Base-by-base conservation (phyloP, 2,888 invertebrate genomes). In the Stenodema calcarata region DNA sequence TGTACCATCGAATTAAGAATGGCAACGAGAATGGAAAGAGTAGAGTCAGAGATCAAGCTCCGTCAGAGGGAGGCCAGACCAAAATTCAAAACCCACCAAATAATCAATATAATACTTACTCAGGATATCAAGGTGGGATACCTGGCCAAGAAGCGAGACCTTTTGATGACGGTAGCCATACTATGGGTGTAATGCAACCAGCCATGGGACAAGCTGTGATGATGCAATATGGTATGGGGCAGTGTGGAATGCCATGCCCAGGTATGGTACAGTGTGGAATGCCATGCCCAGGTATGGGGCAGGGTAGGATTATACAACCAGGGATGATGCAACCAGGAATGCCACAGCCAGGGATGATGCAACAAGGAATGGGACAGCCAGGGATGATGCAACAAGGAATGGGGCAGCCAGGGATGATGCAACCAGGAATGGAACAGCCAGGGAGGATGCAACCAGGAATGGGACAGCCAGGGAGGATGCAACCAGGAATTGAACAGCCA, bases 1-100 rank as follows among this genome's bases (percentile, higher is more conserved):
- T 86, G 18, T 87, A 86, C 47, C 87, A 81, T 16, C 86, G 86
- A 42, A 44, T 79, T 69, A 69, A 73, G 4, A 50, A 50, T n/a
- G 50, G n/a, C 1, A n/a, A 16, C 12, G 11, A 0, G 0, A 18
- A n/a, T 62, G 23, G 23, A 23, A 62, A 62, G 27, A 23, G 4
- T 18, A 62, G 23, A 27, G 27, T 23, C 23, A 9, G 23, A 9
- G 62, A 62, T 27, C n/a, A 62, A 62, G 62, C 23, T 9, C 62
- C 62, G 2, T 54, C 54, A 23, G 30, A 75, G 11, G 18, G n/a
- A n/a, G 35, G 27, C 30, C 41, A 75, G 35, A 12, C 75, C 18
- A 28, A 9, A 62, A 62, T 18, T 9, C 23, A 2, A 35, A 4
- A 2, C 35, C 35, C 35, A 35, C 35, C 35, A 35, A 35, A 35